Conservation (phyloP, 2,888 invertebrate genomes). For the Hermodice carunculata region DNA sequence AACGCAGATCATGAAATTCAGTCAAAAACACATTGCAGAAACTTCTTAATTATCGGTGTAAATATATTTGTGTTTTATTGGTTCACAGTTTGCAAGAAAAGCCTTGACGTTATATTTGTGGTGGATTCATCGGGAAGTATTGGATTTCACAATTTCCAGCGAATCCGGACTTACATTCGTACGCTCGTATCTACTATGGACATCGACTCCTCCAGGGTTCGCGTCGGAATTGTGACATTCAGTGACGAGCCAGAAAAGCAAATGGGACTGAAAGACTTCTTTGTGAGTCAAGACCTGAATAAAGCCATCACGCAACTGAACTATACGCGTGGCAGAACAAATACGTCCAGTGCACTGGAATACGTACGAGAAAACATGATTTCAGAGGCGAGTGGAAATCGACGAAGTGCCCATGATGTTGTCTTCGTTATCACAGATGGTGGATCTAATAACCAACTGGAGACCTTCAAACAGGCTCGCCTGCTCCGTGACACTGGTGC, state of each 20-base stretch:
- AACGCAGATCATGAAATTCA: too few relatives aligned
- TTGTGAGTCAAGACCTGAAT: constrained; percentile 8
- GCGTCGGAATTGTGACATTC: constrained; percentile 48
- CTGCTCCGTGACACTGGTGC: constrained; percentile 2
- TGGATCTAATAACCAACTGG: constrained; percentile 1
- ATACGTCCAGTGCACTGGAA: constrained; percentile 18
- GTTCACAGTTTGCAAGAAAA: constrained; percentile 15
- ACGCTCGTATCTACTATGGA: constrained; percentile 42
- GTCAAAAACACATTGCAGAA: too few relatives aligned
- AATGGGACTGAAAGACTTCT: constrained; percentile 51
- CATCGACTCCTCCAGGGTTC: constrained; percentile 5
- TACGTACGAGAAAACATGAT: constrained; percentile 17
- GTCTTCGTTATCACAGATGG: constrained; percentile 17
- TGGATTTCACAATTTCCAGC: constrained; percentile 47
- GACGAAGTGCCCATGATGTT: constrained; percentile 9
- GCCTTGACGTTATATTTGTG: constrained; percentile 11
- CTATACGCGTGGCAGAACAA: constrained; percentile 20
- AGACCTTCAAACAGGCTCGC: constrained; percentile 3
- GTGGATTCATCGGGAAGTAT: constrained; percentile 17
- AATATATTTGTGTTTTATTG: too few relatives aligned
- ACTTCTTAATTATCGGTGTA: too few relatives aligned
- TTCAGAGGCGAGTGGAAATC: constrained; percentile 13
- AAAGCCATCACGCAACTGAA: background rate
- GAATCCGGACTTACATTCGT: constrained; percentile 55
- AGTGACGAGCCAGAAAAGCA: constrained; percentile 51